phyloP scores from a whole-genome alignment of 2,888 invertebrate species.

The Phania funesta region DNA sequence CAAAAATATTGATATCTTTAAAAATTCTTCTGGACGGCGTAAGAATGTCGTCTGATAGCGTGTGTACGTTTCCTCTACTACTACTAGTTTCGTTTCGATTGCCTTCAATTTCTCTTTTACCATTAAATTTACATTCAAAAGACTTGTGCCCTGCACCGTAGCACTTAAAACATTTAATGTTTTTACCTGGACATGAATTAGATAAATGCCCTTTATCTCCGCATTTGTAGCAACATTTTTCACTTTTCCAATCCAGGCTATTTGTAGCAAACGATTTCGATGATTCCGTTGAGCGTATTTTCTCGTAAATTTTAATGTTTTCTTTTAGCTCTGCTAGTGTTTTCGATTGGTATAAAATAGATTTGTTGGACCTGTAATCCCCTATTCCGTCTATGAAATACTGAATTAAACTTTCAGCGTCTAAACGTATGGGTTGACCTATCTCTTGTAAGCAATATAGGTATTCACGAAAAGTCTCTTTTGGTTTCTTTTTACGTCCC shows the following conservation, averaged over 20 bases:
- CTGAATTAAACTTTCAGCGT: not conserved
- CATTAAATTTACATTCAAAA: too few relatives aligned
- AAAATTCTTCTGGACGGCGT: slow-evolving; percentile 14
- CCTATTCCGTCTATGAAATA: not conserved
- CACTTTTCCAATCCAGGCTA: not conserved
- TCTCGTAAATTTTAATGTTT: not conserved
- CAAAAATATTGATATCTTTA: not conserved
- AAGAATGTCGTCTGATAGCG: not conserved
- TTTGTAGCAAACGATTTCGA: not conserved
- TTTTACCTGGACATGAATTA: too few relatives aligned
- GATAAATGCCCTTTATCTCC: slow-evolving; percentile 3
- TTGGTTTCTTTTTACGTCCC: slow-evolving; percentile 26
- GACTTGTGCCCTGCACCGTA: too few relatives aligned
- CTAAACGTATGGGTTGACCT: not conserved
- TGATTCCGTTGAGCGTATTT: not conserved
- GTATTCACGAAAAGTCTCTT: not conserved
- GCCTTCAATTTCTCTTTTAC: too few relatives aligned
- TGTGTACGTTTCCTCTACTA: slow-evolving; percentile 4
- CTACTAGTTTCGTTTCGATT: too few relatives aligned
- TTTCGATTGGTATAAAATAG: too few relatives aligned
- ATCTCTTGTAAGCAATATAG: not conserved
- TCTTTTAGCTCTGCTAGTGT: slow-evolving; percentile 18
- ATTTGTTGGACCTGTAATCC: too few relatives aligned
- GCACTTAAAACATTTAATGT: too few relatives aligned
- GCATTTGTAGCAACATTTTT: slow-evolving; percentile 12